A percentile compares a stretch with the other conserved stretches of the same genome.
Conservation (phyloP, 2,888 invertebrate species). For the Cantharis flavilabris region DNA sequence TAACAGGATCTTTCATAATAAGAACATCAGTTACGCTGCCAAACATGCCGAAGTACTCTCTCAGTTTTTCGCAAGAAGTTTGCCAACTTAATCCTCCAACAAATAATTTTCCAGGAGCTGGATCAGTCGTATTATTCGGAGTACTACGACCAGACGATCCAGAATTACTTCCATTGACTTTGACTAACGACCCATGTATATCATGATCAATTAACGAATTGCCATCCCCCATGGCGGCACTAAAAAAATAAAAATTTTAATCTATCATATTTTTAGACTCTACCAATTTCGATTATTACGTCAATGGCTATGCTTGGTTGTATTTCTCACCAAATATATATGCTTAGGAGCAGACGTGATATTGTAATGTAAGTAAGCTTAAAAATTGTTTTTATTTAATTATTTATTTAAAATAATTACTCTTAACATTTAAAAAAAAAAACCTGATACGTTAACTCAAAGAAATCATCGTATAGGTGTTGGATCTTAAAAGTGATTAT, state of each 20-base stretch:
- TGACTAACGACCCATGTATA: conserved; percentile 53
- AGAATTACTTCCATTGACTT: conserved; percentile 59
- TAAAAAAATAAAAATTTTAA: conserved; percentile 45
- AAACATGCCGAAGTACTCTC: conserved; percentile 91
- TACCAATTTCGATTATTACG: neutral
- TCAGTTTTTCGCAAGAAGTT: conserved; percentile 88
- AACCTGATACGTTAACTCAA: neutral
- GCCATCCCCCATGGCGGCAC: conserved; percentile 59
- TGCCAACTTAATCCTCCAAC: conserved; percentile 94
- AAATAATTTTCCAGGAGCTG: conserved; percentile 84
- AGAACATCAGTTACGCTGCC: conserved; percentile 89
- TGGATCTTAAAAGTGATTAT: neutral
- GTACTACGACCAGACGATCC: conserved; percentile 77
- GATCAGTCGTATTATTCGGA: conserved; percentile 68
- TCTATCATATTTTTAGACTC: neutral
- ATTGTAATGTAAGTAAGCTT: neutral
- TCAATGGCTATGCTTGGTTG: neutral
- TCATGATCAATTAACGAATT: conserved; percentile 61
- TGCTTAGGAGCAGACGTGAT: neutral
- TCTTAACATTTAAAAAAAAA: neutral
- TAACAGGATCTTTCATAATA: conserved; percentile 93
- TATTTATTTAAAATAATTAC: neutral
- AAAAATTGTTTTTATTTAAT: neutral
- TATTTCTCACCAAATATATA: neutral
- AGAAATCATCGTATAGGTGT: neutral